These are phyloP conservation scores for Perodicticus potto DNA, from an alignment of 2,797 vertebrate species.

Conservation along the genomic window DNA sequence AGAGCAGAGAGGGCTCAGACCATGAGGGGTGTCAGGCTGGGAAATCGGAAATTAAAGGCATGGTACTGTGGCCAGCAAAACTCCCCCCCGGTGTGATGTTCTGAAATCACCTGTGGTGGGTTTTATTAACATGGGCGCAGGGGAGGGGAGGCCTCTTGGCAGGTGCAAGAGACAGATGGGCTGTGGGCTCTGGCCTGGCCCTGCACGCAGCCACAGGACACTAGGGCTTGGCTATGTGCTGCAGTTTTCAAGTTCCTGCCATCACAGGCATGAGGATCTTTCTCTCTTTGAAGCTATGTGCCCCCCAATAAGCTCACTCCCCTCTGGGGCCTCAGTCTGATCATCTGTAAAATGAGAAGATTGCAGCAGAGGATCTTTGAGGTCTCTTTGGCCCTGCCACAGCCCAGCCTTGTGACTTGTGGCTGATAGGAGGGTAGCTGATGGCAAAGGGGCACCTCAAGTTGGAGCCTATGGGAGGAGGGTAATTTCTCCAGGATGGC, in stretches of 20 bases:
- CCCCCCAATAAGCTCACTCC: neutral
- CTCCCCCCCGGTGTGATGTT: conserved; percentile 41
- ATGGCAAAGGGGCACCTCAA: neutral
- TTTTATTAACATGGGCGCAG: conserved; percentile 36
- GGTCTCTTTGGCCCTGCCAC: neutral
- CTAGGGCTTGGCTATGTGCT: neutral
- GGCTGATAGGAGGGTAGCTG: neutral
- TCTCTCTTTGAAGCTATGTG: neutral
- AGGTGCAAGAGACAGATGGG: conserved; percentile 79
- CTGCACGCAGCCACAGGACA: neutral
- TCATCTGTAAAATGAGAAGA: neutral
- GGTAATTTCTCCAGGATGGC: neutral
- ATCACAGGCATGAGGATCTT: rapidly evolving
- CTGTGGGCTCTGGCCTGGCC: conserved; percentile 30
- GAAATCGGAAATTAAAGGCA: conserved; percentile 79
- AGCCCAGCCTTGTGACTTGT: neutral
- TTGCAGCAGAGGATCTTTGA: neutral
- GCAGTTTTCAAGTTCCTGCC: neutral
- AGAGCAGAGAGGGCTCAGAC: conserved; percentile 57
- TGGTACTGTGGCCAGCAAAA: neutral
- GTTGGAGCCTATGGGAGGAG: neutral
- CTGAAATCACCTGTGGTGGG: conserved; percentile 54
- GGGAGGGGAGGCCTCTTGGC: conserved; percentile 74
- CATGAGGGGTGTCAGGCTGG: conserved; percentile 74
- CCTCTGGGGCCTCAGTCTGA: neutral